Percentiles rank a stretch among this genome's conserved stretches.
Evolutionary conservation across 2,797 vertebrate genomes (phyloP).

Genomic region (Peromyscus aztecus): DNA sequence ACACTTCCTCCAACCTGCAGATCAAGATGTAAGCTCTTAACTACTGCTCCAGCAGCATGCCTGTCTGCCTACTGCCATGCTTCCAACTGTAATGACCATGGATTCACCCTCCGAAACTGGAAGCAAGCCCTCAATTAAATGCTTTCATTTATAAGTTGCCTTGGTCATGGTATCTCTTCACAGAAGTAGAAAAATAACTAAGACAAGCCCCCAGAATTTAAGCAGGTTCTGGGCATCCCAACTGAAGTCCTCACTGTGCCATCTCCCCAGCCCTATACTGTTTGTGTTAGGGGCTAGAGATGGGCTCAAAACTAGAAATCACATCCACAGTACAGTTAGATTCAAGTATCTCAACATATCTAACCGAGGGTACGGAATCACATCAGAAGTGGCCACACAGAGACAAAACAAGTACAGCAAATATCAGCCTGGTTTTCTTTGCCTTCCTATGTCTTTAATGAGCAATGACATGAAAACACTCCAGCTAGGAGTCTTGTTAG

Average conservation of each 20-base stretch:
- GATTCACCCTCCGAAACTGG: not conserved
- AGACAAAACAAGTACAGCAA: conserved; percentile 1
- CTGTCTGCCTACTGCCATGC: not conserved
- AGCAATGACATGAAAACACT: conserved; percentile 11
- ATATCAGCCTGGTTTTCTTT: not conserved
- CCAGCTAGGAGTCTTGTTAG: not conserved
- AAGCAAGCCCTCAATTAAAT: not conserved
- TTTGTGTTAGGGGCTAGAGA: not conserved
- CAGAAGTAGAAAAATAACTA: not conserved
- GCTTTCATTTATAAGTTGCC: not conserved
- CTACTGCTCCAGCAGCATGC: not conserved
- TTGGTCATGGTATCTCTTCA: not conserved
- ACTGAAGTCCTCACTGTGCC: not conserved
- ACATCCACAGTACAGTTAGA: not conserved
- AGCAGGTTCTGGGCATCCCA: not conserved
- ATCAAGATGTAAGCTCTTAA: not conserved
- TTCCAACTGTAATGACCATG: not conserved
- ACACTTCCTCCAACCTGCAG: not conserved
- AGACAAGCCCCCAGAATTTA: not conserved
- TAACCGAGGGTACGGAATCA: conserved; percentile 21
- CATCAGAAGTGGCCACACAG: not conserved
- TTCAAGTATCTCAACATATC: not conserved
- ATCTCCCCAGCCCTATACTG: not conserved
- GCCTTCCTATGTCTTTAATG: conserved; percentile 36
- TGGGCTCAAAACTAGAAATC: conserved; percentile 33